Evolutionary conservation across 2,113 vertebrate genomes (phyloP), one percentile per base, ranked within the genome.

Genomic region (Proteles cristata): DNA sequence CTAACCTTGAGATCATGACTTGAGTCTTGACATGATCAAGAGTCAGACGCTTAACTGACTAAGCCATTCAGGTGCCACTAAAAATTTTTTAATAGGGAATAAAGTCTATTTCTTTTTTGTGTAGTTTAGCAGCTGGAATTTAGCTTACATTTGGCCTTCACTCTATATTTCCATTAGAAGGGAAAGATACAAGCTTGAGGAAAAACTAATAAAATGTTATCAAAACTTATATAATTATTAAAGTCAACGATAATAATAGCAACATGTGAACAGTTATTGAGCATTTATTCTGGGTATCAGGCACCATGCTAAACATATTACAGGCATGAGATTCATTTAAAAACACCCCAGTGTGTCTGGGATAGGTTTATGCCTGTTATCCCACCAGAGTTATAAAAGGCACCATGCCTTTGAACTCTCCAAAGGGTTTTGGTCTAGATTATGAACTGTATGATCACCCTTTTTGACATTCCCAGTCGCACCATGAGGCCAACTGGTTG

Each of bases 191-290:
- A 82, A 85, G 77, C 50, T 77, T 90, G 45, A 86, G 19, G 19
- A 82, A 95, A 95, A 68, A 69, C 17, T 53, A 93, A 74, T n/a
- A 96, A 89, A 68, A 68, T 11, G 66, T 43, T 71, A 74, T 79
- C 9, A 66, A 96, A 96, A 87, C 92, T 82, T 73, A 91, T 53
- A 28, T 2, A 92, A 80, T 26, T 82, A 58, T 65, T 82, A 79
- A 80, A 95, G 68, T 88, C 45, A 88, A 45, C 43, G 83, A 58
- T n/a, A 85, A 83, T 68, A 31, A 86, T 19, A 84, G 48, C 48
- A 80, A 61, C 39, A 48, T 39, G 90, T 28, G 61, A 63, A 55
- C 14, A 84, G 69, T 71, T 81, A 17, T 1, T 81, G 66, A 55
- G 48, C 33, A 6, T 80, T 80, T 80, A 65, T 19, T 84, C 17